Evolutionary conservation across 2,888 invertebrate genomes (phyloP).

Genomic region (Meta bourneti): DNA sequence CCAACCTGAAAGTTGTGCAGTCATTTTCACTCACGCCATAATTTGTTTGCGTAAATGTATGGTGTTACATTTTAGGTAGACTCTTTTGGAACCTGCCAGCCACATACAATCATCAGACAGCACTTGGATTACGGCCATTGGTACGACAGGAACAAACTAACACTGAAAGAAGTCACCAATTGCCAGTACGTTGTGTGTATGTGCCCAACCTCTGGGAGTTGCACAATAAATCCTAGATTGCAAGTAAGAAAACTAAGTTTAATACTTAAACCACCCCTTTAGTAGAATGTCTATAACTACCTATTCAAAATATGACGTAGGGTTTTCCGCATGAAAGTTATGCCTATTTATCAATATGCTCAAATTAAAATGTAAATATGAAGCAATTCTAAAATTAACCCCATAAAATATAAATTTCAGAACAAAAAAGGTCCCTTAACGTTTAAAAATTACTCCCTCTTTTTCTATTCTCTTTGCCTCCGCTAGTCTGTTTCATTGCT

Average conservation of each 20-base stretch:
- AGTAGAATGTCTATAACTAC: not conserved
- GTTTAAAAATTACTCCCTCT: too few relatives aligned
- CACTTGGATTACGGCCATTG: constrained; percentile 98
- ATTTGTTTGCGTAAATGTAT: not conserved
- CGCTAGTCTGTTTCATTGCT: too few relatives aligned
- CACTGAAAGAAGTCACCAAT: constrained; percentile 96
- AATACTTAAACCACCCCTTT: not conserved
- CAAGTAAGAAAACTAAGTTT: constrained; percentile 82
- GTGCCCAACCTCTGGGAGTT: constrained; percentile 98
- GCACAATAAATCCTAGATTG: constrained; percentile 95
- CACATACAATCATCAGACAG: constrained; percentile 96
- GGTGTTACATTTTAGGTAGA: constrained; percentile 85
- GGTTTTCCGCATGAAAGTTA: too few relatives aligned
- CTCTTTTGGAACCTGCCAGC: constrained; percentile 96
- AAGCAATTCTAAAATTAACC: too few relatives aligned
- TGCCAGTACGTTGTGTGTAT: constrained; percentile 98
- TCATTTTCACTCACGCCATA: not conserved
- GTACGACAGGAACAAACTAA: constrained; percentile 94
- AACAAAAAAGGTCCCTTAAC: too few relatives aligned
- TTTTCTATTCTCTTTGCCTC: too few relatives aligned
- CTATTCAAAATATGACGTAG: too few relatives aligned
- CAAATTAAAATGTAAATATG: too few relatives aligned
- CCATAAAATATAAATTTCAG: too few relatives aligned
- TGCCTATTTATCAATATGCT: too few relatives aligned
- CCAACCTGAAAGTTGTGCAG: not conserved